phyloP scores from a whole-genome alignment of 2,888 invertebrate species.

The Halictus ligatus region DNA sequence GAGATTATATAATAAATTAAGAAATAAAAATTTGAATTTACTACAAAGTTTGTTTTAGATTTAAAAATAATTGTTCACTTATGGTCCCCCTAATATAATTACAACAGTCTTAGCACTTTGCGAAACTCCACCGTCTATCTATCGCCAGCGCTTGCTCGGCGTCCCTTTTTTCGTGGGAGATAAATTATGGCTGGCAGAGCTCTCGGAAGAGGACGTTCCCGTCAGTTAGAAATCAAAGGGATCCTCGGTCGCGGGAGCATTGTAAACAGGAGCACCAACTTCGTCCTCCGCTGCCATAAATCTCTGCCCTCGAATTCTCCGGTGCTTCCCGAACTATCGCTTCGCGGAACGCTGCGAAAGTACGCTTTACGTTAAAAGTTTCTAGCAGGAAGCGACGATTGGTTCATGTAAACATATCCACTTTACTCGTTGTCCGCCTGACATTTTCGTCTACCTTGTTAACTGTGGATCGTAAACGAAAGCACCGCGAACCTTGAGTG shows the following conservation, averaged over 20 bases:
- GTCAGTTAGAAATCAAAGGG: slow-evolving; percentile 25
- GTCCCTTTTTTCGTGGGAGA: neutral
- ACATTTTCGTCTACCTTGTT: neutral
- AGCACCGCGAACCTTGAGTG: neutral
- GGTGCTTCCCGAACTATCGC: slow-evolving; percentile 21
- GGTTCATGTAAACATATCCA: slow-evolving; percentile 28
- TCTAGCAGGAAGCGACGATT: neutral
- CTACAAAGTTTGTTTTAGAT: no score
- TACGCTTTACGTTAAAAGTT: slow-evolving; percentile 32
- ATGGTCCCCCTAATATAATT: no score
- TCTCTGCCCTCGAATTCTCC: slow-evolving; percentile 10
- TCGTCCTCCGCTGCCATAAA: slow-evolving; percentile 32
- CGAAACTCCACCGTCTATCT: no score
- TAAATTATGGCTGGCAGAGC: neutral
- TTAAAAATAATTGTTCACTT: no score
- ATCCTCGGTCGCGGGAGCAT: slow-evolving; percentile 26
- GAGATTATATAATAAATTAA: no score
- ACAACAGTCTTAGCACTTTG: no score
- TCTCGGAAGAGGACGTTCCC: neutral
- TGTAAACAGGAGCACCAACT: slow-evolving; percentile 29
- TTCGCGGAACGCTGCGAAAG: neutral
- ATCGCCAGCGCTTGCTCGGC: no score
- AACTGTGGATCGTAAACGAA: neutral
- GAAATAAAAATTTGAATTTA: no score
- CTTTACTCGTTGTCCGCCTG: slow-evolving; percentile 8